Evolutionary conservation across 1,140 invertebrate species (phyloP), one percentile per base, ranked within the genome.

Genomic region (Kradibia gibbosae): DNA sequence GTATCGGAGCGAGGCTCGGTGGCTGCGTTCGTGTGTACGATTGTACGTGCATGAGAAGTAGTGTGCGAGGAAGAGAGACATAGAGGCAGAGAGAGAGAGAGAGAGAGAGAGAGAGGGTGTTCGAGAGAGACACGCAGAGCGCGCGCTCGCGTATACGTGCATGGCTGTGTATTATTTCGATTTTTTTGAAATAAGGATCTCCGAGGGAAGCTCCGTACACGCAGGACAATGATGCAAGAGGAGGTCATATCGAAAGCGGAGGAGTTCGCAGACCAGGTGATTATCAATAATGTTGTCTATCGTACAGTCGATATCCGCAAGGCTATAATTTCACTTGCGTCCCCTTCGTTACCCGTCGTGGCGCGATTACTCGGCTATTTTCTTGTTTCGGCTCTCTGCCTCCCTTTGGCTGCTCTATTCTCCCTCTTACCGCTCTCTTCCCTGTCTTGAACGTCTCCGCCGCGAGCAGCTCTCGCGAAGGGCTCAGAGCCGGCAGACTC

Each of bases 191-290:
- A 88, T 88, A 88, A 90, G 50, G 62, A 60, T 39, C 10, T 60
- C 39, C 22, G 39, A 60, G 75, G 8, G 39, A 31, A 76, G 22
- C 31, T 25, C 36, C 55, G 34, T 25, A n/a, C 60, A 70, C 39
- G 55, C 80, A 60, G 55, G 36, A 96, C 96, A 95, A 94, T 94
- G 93, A 94, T 94, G 91, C 95, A 96, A 90, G 96, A 95, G 91
- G 96, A 98, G 93, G 94, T 97, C 88, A 93, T 98, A 87, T 94
- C 96, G 81, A 96, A 95, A 89, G 97, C 97, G 60, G 97, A 99
- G 93, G 97, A 99, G 92, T 92, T 98, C 86, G 97, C 97, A 79
- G 98, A 99, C 92, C 96, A 98, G 95, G 98, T 98, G 93, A 93
- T 84, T 88, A 88, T 42, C 7, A 15, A 31, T n/a, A n/a, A n/a